A percentile compares a stretch with the other conserved stretches of the same genome.
These are phyloP conservation scores for Dendrolimus kikuchii DNA, from an alignment of 1,140 invertebrate genomes.

Conservation along the genomic window DNA sequence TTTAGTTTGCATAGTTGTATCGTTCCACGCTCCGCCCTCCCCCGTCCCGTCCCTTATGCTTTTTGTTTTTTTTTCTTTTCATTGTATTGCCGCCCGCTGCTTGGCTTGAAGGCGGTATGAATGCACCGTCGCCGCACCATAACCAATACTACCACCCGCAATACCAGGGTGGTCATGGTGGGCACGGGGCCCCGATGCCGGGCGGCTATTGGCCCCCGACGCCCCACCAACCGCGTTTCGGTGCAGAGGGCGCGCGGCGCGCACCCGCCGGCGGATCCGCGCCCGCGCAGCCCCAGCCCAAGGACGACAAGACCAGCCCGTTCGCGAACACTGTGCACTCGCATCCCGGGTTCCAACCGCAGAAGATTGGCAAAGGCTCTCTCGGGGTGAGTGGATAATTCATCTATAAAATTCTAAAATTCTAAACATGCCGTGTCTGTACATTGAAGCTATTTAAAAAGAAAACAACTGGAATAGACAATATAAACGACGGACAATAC, in stretches of 20 bases:
- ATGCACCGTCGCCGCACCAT: constrained; percentile 66
- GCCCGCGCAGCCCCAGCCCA: constrained; percentile 55
- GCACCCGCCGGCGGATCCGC: constrained; percentile 39
- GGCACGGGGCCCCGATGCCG: constrained; percentile 31
- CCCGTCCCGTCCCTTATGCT: constrained; percentile 62
- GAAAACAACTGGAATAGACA: no score
- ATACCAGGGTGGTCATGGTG: constrained; percentile 51
- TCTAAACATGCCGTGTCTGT: no score
- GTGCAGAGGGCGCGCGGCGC: constrained; percentile 61
- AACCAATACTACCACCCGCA: constrained; percentile 65
- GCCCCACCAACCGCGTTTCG: constrained; percentile 54
- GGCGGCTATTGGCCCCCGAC: constrained; percentile 32
- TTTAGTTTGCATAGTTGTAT: constrained; percentile 32
- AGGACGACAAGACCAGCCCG: constrained; percentile 81
- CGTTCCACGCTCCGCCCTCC: constrained; percentile 53
- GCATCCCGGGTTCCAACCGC: constrained; percentile 93
- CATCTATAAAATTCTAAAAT: no score
- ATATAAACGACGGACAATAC: no score
- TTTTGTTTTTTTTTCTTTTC: constrained; percentile 66
- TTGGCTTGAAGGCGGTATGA: constrained; percentile 72
- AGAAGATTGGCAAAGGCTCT: constrained; percentile 90
- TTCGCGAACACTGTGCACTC: constrained; percentile 92
- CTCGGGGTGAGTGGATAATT: constrained; percentile 74
- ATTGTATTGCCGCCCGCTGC: constrained; percentile 67
- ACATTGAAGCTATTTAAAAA: no score